Percentiles rank a stretch among this genome's conserved stretches.
Conservation (phyloP, 2,888 invertebrate species). For the Mythimna albipuncta region DNA sequence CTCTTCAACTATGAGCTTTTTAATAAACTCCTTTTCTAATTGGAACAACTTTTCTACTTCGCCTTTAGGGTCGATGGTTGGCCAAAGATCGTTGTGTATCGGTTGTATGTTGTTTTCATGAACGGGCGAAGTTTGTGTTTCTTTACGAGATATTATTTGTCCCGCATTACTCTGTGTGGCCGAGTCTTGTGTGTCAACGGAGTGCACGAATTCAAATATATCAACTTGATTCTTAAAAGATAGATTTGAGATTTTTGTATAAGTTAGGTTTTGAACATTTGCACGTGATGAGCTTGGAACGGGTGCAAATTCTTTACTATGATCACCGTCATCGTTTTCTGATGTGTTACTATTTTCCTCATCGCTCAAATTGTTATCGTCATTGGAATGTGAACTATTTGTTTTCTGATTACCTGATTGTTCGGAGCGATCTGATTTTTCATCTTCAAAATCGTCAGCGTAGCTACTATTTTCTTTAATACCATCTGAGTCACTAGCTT, state of each 20-base stretch:
- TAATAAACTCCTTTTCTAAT: constrained; percentile 86
- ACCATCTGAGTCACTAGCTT: constrained; percentile 63
- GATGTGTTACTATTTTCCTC: constrained; percentile 50
- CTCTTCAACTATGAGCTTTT: constrained; percentile 84
- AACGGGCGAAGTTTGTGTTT: constrained; percentile 86
- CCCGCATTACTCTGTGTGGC: constrained; percentile 83
- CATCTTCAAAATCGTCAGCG: constrained; percentile 87
- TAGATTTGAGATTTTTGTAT: constrained; percentile 77
- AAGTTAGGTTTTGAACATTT: constrained; percentile 71
- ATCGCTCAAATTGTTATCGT: constrained; percentile 42
- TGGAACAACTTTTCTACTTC: constrained; percentile 83
- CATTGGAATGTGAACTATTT: constrained; percentile 48
- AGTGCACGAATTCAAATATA: constrained; percentile 85
- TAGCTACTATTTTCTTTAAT: constrained; percentile 78
- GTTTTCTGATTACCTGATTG: constrained; percentile 46
- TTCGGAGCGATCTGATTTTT: constrained; percentile 76
- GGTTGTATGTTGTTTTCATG: constrained; percentile 77
- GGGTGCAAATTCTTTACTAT: constrained; percentile 29
- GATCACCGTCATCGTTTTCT: constrained; percentile 32
- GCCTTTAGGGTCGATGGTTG: constrained; percentile 78
- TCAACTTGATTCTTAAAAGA: constrained; percentile 85
- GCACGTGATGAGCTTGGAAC: constrained; percentile 53
- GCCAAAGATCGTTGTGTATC: constrained; percentile 84
- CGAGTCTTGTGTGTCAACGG: constrained; percentile 83
- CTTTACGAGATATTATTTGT: constrained; percentile 81